These are phyloP conservation scores for Harpalus rufipes DNA, from an alignment of 2,888 invertebrate genomes.

Conservation along the genomic window DNA sequence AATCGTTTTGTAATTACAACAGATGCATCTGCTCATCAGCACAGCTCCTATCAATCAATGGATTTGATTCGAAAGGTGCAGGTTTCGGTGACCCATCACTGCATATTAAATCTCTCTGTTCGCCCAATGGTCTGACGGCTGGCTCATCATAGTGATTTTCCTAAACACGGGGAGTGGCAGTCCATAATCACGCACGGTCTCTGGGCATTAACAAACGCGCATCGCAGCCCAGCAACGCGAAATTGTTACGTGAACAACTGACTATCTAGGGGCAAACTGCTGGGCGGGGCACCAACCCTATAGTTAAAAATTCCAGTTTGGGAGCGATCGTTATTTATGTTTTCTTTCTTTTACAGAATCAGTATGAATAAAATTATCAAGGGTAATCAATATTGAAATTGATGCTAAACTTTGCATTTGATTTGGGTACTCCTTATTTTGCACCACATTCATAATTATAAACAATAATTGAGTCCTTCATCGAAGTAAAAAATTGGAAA, in stretches of 20 bases:
- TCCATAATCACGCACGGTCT: conserved; percentile 60
- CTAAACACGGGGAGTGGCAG: conserved; percentile 71
- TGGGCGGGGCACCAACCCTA: conserved; percentile 61
- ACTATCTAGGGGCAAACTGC: conserved; percentile 16
- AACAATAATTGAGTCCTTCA: too few species aligned
- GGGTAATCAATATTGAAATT: not conserved
- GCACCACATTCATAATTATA: too few species aligned
- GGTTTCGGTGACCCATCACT: conserved; percentile 51
- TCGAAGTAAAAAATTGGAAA: too few species aligned
- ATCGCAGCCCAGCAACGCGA: conserved; percentile 26
- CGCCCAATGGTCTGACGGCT: conserved; percentile 67
- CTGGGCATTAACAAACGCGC: conserved; percentile 60
- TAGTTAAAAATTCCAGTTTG: conserved; percentile 55
- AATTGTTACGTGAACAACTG: conserved; percentile 37
- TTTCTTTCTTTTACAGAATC: conserved; percentile 29
- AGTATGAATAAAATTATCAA: conserved; percentile 40
- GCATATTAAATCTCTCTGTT: conserved; percentile 55
- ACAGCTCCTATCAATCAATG: not conserved
- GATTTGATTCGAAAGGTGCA: conserved; percentile 1
- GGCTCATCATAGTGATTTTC: conserved; percentile 71
- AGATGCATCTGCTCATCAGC: not conserved
- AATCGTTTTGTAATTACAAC: not conserved
- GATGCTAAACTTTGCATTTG: not conserved
- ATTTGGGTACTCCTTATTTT: not conserved
- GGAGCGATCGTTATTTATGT: conserved; percentile 51